A percentile compares a stretch with the other conserved stretches of the same genome.
Evolutionary conservation across 2,797 vertebrate species (phyloP).

Genomic region (Scyliorhinus canicula): DNA sequence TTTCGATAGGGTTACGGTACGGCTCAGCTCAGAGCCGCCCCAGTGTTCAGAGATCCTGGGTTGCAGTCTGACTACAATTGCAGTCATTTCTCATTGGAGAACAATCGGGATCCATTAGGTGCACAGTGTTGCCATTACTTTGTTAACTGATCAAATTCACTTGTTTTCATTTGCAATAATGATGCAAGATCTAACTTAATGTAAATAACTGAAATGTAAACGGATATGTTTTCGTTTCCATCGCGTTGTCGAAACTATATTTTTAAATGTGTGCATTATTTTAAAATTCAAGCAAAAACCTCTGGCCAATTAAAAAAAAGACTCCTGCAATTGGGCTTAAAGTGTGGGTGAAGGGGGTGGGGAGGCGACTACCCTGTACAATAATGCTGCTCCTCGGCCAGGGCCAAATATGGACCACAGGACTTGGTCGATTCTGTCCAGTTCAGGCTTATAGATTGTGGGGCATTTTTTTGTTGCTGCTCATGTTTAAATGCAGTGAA

Average conservation of each 20-base stretch:
- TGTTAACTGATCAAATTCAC: not conserved
- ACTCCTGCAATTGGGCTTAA: not conserved
- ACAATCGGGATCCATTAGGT: not conserved
- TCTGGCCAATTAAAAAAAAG: too few relatives aligned
- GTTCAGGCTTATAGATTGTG: too few relatives aligned
- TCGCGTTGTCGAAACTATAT: not conserved
- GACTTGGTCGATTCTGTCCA: too few relatives aligned
- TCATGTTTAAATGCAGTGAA: too few relatives aligned
- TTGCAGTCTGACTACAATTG: not conserved
- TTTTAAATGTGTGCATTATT: not conserved
- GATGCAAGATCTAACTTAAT: not conserved
- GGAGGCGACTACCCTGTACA: too few relatives aligned
- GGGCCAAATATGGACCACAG: not conserved
- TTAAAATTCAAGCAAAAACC: not conserved
- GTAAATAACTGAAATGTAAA: not conserved
- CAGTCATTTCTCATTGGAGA: not conserved
- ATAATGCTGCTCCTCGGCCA: not conserved
- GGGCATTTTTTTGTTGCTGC: too few relatives aligned
- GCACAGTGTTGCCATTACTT: not conserved
- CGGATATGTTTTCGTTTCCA: too few relatives aligned
- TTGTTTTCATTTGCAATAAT: not conserved
- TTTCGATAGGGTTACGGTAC: not conserved
- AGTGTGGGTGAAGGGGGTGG: not conserved
- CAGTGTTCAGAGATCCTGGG: not conserved
- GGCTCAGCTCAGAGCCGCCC: not conserved